Conservation (phyloP, 35 echinoderm and acorn worm genomes). For the Patiria miniata region DNA sequence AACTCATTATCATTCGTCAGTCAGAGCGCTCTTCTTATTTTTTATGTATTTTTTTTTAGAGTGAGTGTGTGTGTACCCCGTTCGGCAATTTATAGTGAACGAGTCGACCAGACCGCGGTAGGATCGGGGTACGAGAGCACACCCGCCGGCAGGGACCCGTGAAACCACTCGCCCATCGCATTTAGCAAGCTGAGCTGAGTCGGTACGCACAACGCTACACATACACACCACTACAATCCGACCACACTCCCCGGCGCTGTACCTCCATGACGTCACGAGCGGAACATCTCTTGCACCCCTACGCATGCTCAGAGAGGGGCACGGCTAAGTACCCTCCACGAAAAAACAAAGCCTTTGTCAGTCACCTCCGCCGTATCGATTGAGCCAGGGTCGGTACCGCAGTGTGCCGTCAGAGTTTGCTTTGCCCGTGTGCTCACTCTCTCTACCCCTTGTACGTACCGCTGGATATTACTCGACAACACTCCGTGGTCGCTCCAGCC, state of each 20-base stretch:
- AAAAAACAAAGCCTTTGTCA: constrained; percentile 97
- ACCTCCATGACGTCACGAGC: constrained; percentile 73
- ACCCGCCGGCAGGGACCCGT: constrained; percentile 17
- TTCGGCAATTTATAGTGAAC: constrained; percentile 5
- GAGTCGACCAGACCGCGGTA: constrained; percentile 5
- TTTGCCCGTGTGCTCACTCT: not conserved
- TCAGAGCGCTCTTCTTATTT: not conserved
- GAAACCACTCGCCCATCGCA: constrained; percentile 44
- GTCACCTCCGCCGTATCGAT: constrained; percentile 39
- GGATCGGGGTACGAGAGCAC: constrained; percentile 41
- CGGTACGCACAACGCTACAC: not conserved
- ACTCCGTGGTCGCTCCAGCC: constrained; percentile 23
- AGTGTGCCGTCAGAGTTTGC: constrained; percentile 1
- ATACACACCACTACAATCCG: too few relatives aligned
- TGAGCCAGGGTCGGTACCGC: constrained; percentile 41
- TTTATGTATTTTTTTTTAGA: too few relatives aligned
- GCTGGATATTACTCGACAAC: constrained; percentile 19
- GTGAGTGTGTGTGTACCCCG: constrained; percentile 1
- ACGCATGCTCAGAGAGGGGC: constrained; percentile 89
- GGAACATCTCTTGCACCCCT: constrained; percentile 70
- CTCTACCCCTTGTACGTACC: not conserved
- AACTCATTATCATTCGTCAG: constrained; percentile 25
- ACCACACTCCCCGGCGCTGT: constrained; percentile 57
- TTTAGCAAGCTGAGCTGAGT: not conserved
- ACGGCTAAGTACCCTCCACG: constrained; percentile 56